Base-by-base conservation (phyloP, 2,797 vertebrate species). In the Characodon lateralis region DNA sequence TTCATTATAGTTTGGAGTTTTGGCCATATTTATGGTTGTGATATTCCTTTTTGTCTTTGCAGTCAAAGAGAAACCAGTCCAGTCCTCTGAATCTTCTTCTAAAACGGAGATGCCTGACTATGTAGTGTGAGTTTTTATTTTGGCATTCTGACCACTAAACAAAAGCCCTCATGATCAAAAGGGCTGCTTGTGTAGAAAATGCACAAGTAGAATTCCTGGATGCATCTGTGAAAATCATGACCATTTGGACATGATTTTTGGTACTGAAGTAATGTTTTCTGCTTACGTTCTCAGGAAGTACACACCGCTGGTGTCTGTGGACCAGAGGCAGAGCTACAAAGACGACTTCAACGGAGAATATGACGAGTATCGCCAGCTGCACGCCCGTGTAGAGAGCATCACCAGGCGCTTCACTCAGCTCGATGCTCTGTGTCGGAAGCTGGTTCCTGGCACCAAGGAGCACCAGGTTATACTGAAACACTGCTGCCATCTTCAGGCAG, bases 281-380 rank as follows among this genome's bases (percentile, higher is more conserved):
- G 63, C 31, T 71, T 65, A 43, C 78, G 70, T 78, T 85, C 28
- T 35, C 91, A 99, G 97, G 81, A 98, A 97, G 88, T 98, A 98
- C 76, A 91, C 87, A 22, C 85, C 95, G 3, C 91, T 99, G 55
- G 89, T 92, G 75, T 97, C 97, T 16, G 82, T 91, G 2, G 96
- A 98, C 87, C 97, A 99, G 90, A 92, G 96, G 58, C 96, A 98
- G 89, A 92, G 85, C 79, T 99, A 97, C 92, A 97, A 97, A 85
- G 85, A 96, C 26, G 97, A 98, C 90, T 99, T 99, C 89, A 97
- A 96, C 12, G 96, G 96, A 0, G 97, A 98, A 85, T 99, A 97
- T 24, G 97, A 96, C 0, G 97, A 99, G 79, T 99, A 99, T 79
- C 93, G 94, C 35, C 88, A 78, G 48, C 86, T 99, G 82, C 96